Base-by-base conservation (phyloP, 2,888 invertebrate species). In the Eupithecia subfuscata region DNA sequence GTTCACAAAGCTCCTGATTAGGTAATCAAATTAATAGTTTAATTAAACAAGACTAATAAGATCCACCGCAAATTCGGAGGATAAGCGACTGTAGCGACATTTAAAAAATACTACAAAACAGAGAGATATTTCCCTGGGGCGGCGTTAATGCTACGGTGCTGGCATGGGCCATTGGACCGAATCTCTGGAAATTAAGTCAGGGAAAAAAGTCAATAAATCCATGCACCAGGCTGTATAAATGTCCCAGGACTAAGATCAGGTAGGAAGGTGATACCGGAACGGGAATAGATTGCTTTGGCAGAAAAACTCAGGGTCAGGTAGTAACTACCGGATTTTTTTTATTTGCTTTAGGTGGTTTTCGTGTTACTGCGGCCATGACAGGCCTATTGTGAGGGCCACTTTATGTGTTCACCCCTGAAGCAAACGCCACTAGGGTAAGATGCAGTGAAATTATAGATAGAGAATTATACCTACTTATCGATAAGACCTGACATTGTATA, bases 171-270 rank as follows among this genome's bases (percentile, higher is more conserved):
- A 91, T 93, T 94, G 90, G 92, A 93, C 92, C 91, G 92, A 92
- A 93, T 93, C 93, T 93, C 90, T 90, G 89, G 91, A 92, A 93
- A 93, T 94, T 92, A 93, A 93, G 90, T 88, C 90, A 89, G 85
- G 52, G 88, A 91, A 92, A 92, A 93, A 94, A 92, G 92, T 92
- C 92, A 92, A 94, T 93, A 93, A 93, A 92, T 92, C 92, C 89
- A 91, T 90, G 89, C 88, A 89, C 85, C 89, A 88, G 87, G 87
- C 87, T 87, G 86, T 86, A 87, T 88, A 85, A 88, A 92, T 90
- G 91, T 90, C 89, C 86, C 85, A 71, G 81, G 84, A 81, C 84
- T 83, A 82, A 80, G 82, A 81, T 80, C 83, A 82, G 80, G 79
- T 79, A 80, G 81, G 80, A n/a, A 40, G 67, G 67, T 64, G 34